phyloP scores from a whole-genome alignment of 2,113 vertebrate species.

The Menura novaehollandiae region DNA sequence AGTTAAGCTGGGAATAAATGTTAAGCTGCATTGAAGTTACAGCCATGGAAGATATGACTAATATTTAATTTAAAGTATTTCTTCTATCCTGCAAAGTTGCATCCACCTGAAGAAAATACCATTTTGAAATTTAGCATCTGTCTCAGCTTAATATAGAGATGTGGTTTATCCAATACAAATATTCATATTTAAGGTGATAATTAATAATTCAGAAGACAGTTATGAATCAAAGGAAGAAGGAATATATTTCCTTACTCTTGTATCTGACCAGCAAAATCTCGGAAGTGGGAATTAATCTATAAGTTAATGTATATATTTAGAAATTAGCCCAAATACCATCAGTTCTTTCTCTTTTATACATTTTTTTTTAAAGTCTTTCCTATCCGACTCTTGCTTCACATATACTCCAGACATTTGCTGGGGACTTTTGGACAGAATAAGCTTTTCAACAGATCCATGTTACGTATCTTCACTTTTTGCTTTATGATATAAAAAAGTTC shows the following conservation, averaged over 20 bases:
- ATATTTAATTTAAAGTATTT: not conserved
- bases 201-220: not conserved
- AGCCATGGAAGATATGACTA: not conserved
- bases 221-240: not conserved
- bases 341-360: not conserved
- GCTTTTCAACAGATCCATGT: not conserved
- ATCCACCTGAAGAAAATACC: not conserved
- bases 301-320: not conserved
- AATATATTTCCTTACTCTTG: not conserved
- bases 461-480: not conserved
- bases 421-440: not conserved
- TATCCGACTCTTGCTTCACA: not conserved
- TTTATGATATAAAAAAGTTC: not conserved
- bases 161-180: not conserved
- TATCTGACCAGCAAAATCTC: not conserved
- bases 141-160: not conserved
- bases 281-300: not conserved
- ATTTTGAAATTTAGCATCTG: not conserved
- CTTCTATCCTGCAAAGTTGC: not conserved
- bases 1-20: not conserved
- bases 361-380: not conserved
- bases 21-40: not conserved
- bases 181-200: not conserved
- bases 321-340: not conserved
- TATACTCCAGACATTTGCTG: not conserved